Conservation (phyloP, 1,140 invertebrate genomes). For the Palaemon carinicauda region DNA sequence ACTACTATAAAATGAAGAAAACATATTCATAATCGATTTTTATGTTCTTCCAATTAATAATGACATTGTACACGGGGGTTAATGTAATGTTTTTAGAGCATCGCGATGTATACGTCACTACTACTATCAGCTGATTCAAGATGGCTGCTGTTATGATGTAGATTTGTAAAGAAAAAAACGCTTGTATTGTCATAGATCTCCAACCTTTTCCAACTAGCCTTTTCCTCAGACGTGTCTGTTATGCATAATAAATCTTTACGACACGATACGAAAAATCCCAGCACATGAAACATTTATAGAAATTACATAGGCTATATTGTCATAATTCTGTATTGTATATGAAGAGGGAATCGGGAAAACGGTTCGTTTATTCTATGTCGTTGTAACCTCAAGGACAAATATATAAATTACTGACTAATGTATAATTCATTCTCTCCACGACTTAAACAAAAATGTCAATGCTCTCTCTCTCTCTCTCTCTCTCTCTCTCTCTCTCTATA, state of each 20-base stretch:
- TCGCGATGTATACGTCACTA: conserved; percentile 28
- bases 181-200: background rate
- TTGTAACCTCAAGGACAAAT: too few relatives aligned
- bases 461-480: background rate
- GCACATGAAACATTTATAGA: too few relatives aligned
- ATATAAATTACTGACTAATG: background rate
- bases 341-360: too few relatives aligned
- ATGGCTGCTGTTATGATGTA: background rate
- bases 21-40: conserved; percentile 31
- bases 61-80: conserved; percentile 27
- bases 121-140: conserved; percentile 44
- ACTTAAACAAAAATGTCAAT: too few relatives aligned
- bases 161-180: background rate
- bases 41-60: conserved; percentile 23
- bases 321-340: too few relatives aligned
- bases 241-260: too few relatives aligned
- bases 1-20: conserved; percentile 20
- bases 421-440: background rate
- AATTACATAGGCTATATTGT: too few relatives aligned
- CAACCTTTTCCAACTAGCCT: background rate
- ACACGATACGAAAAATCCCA: too few relatives aligned
- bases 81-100: conserved; percentile 18
- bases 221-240: background rate
- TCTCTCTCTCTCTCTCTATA: background rate
- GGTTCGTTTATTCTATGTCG: too few relatives aligned